These are phyloP conservation scores for Propithecus deckenii DNA, from an alignment of 2,797 vertebrate genomes.

Conservation along the genomic window DNA sequence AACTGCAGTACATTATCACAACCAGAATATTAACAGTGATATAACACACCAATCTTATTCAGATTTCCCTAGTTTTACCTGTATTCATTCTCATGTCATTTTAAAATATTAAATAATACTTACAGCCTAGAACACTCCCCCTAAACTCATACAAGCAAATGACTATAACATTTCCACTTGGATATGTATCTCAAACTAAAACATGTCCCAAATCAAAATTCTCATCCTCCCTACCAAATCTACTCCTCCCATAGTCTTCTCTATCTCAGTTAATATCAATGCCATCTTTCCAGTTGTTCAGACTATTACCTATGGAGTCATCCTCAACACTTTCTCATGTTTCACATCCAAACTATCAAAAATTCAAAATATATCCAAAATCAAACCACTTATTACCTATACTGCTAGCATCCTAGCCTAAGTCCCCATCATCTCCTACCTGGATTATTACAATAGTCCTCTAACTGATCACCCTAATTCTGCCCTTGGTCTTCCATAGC, in stretches of 20 bases:
- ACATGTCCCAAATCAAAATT: background rate
- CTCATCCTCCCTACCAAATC: background rate
- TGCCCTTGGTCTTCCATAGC: background rate
- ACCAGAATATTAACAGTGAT: background rate
- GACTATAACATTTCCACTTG: background rate
- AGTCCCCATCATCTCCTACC: background rate
- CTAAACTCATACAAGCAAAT: background rate
- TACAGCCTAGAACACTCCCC: background rate
- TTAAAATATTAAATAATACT: conserved; percentile 14
- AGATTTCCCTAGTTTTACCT: background rate
- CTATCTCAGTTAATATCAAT: background rate
- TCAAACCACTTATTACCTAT: background rate
- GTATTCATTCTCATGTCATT: background rate
- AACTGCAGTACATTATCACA: background rate
- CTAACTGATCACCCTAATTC: background rate
- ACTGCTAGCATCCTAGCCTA: background rate
- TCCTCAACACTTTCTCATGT: background rate
- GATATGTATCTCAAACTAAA: background rate
- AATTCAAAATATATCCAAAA: conserved; percentile 18
- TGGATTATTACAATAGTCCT: background rate
- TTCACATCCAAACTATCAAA: background rate
- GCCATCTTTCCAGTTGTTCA: background rate
- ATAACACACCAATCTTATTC: background rate
- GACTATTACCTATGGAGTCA: background rate
- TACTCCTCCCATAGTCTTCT: background rate